Percentiles rank a stretch among this genome's conserved stretches.
Conservation (phyloP, 2,888 invertebrate genomes). For the Pachymerium ferrugineum region DNA sequence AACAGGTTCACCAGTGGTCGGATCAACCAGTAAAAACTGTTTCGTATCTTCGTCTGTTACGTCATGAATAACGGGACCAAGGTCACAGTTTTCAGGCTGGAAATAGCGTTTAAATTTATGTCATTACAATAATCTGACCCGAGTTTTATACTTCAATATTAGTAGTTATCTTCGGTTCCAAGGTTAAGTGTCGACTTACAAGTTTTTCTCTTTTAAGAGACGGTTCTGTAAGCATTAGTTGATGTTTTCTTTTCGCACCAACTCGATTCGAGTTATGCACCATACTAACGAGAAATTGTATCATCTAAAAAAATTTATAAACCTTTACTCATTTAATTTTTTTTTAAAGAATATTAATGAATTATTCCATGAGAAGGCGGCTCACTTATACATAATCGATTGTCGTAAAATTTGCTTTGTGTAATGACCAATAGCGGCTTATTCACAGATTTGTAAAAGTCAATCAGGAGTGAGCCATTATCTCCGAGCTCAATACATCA, state of each 20-base stretch:
- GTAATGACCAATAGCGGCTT: too few species aligned
- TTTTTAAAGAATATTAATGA: too few species aligned
- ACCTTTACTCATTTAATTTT: neutral
- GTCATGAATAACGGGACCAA: conserved; percentile 45
- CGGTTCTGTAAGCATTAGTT: conserved; percentile 68
- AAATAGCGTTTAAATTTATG: neutral
- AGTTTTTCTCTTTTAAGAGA: conserved; percentile 30
- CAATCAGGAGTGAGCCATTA: too few species aligned
- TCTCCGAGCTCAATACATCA: too few species aligned
- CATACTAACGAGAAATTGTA: conserved; percentile 81
- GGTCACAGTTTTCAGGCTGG: neutral
- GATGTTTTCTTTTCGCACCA: conserved; percentile 58
- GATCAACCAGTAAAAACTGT: neutral
- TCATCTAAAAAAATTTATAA: conserved; percentile 60
- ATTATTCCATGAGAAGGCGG: too few species aligned
- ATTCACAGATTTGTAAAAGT: too few species aligned
- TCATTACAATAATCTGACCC: neutral
- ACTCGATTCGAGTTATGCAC: conserved; percentile 63
- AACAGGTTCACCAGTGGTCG: neutral
- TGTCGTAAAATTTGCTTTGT: too few species aligned
- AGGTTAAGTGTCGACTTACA: neutral
- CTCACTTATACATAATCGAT: too few species aligned
- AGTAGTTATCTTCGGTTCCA: neutral
- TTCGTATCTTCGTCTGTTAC: conserved; percentile 40
- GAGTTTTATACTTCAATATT: neutral